Conservation (phyloP, 2,113 vertebrate genomes). For the Sigmodon hispidus region DNA sequence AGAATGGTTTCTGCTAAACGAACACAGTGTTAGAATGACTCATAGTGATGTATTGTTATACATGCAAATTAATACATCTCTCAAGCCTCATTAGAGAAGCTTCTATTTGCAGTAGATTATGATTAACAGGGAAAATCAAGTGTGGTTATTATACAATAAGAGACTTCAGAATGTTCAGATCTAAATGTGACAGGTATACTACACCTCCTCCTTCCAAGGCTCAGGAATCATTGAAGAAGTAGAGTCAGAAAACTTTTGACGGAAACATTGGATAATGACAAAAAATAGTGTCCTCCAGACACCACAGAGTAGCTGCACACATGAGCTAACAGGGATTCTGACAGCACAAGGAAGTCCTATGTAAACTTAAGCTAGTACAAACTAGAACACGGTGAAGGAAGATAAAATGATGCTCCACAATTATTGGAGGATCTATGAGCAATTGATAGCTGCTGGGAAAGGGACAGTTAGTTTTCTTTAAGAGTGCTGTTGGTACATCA, state of each 20-base stretch:
- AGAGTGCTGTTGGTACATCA: neutral
- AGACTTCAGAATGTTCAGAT: no score
- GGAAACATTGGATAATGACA: neutral
- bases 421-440: neutral
- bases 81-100: no score
- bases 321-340: neutral
- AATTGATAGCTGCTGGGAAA: neutral
- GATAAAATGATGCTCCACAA: neutral
- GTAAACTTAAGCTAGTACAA: neutral
- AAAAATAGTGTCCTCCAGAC: neutral
- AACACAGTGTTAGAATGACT: no score
- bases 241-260: neutral
- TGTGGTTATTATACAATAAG: no score
- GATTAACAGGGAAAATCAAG: no score
- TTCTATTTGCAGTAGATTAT: no score
- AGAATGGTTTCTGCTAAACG: no score
- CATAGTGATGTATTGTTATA: no score
- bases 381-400: neutral
- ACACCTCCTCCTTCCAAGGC: no score
- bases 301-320: neutral
- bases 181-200: no score
- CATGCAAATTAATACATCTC: no score
- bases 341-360: neutral
- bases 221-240: no score
- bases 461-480: neutral